phyloP scores from a whole-genome alignment of 2,113 vertebrate genomes.

The Saguinus imperator region DNA sequence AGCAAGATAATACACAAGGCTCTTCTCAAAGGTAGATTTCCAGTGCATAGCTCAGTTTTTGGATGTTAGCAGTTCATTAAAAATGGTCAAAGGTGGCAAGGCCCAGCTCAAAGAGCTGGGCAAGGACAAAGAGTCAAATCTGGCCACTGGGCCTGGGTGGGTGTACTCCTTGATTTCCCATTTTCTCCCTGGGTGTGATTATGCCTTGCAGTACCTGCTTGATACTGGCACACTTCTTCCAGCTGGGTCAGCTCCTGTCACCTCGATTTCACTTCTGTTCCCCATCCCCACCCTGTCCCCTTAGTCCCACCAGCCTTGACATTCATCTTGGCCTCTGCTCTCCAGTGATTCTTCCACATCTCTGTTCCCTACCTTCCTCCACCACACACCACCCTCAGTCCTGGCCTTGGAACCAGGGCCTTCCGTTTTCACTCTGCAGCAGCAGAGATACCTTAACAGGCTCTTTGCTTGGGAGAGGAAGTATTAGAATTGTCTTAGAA shows the following conservation, averaged over 20 bases:
- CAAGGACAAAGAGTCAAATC: not conserved
- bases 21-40: not conserved
- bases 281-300: too few relatives aligned
- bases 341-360: not conserved
- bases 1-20: not conserved
- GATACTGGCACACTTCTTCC: rapidly evolving
- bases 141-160: not conserved
- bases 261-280: not conserved
- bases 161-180: rapidly evolving
- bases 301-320: too few relatives aligned
- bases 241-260: not conserved
- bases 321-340: not conserved
- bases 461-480: not conserved
- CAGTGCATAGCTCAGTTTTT: not conserved
- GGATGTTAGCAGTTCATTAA: not conserved
- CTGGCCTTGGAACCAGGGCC: not conserved
- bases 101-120: too few relatives aligned
- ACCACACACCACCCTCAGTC: not conserved
- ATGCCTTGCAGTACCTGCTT: not conserved
- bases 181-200: not conserved
- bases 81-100: not conserved
- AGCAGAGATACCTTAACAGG: too few relatives aligned
- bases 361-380: not conserved
- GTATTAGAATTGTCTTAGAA: not conserved
- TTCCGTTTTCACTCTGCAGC: not conserved